These are phyloP conservation scores for Corbicula japonica DNA, from an alignment of 2,888 invertebrate species.

Conservation along the genomic window DNA sequence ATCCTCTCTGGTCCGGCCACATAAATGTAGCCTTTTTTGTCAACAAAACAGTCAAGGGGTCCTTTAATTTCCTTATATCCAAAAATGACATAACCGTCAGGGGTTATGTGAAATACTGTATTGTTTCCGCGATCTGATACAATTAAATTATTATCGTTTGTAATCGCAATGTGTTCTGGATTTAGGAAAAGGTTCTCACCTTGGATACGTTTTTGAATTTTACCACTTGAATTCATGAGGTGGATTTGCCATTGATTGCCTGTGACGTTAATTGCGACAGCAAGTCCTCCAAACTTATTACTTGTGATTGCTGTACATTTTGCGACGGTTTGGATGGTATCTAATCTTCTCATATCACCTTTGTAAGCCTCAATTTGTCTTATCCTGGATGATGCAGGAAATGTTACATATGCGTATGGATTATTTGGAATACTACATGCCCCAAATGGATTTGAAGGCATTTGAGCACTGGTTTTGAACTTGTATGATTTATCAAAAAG, in stretches of 20 bases:
- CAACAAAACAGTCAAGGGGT: slow-evolving; percentile 54
- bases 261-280: slow-evolving; percentile 49
- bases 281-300: slow-evolving; percentile 59
- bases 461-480: slow-evolving; percentile 48
- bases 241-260: slow-evolving; percentile 65
- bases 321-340: slow-evolving; percentile 53
- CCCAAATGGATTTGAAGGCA: slow-evolving; percentile 46
- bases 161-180: slow-evolving; percentile 60
- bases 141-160: slow-evolving; percentile 54
- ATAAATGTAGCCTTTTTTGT: slow-evolving; percentile 58
- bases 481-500: slow-evolving; percentile 41
- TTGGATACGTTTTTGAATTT: slow-evolving; percentile 58
- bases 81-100: slow-evolving; percentile 63
- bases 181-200: slow-evolving; percentile 57
- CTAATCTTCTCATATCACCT: slow-evolving; percentile 48
- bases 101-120: slow-evolving; percentile 59
- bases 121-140: slow-evolving; percentile 59
- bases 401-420: slow-evolving; percentile 56
- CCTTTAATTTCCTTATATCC: slow-evolving; percentile 53
- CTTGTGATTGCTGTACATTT: slow-evolving; percentile 61
- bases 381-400: slow-evolving; percentile 54
- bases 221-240: slow-evolving; percentile 51
- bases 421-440: slow-evolving; percentile 36
- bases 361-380: slow-evolving; percentile 44
- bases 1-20: slow-evolving; percentile 55